Conservation (phyloP, 2,113 vertebrate species). For the Casuarius casuarius region DNA sequence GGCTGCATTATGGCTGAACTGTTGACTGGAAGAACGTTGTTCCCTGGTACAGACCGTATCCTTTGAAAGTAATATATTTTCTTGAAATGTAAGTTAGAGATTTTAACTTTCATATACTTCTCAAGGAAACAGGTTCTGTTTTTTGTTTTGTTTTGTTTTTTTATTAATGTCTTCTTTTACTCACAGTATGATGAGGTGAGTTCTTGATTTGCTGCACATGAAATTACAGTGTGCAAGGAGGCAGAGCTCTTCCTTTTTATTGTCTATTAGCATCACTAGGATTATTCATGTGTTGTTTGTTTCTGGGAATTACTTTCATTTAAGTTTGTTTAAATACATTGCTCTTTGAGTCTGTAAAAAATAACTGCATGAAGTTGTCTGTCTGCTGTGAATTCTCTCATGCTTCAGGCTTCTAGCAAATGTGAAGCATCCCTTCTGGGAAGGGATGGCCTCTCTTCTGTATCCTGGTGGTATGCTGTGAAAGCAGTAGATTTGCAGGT, state of each 20-base stretch:
- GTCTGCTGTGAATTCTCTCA: neutral
- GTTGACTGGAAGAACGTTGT: slow-evolving; percentile 95
- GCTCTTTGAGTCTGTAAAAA: neutral
- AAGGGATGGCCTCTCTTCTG: neutral
- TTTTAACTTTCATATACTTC: neutral
- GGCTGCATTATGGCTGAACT: slow-evolving; percentile 99
- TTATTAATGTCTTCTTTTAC: neutral
- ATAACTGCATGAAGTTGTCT: neutral
- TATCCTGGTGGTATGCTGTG: neutral
- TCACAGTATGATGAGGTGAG: neutral
- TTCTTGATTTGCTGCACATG: neutral
- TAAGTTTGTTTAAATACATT: slow-evolving; percentile 2
- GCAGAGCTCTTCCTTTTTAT: neutral
- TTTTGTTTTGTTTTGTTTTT: neutral
- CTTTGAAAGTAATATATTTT: slow-evolving; percentile 74
- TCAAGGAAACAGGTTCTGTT: neutral
- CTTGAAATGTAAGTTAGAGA: neutral
- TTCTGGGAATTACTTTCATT: neutral
- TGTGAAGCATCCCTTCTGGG: neutral
- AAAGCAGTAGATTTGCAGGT: neutral
- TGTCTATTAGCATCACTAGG: neutral
- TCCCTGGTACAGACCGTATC: slow-evolving; percentile 99
- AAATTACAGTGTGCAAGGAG: neutral
- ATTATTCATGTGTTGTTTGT: neutral
- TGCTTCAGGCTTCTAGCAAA: neutral